Base-by-base conservation (phyloP, 2,888 invertebrate genomes). In the Pseudococcus jackbeardsleyi region DNA sequence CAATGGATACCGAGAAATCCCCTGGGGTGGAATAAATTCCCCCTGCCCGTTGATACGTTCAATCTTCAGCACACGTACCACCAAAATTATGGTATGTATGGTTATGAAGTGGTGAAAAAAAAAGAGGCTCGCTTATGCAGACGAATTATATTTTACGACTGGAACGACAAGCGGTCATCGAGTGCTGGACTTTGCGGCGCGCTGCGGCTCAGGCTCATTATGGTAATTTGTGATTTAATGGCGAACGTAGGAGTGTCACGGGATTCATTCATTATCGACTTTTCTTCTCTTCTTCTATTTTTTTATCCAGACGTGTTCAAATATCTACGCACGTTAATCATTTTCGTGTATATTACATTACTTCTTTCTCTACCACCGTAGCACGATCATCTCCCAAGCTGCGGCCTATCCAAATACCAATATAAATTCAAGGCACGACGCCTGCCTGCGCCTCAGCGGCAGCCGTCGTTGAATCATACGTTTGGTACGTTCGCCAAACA, bases 151-250 rank as follows among this genome's bases (percentile, higher is more conserved):
- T 59, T 59, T 59, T 59, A 59, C 59, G 59, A 59, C 59, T 59
- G 7, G 59, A 11, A 59, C 59, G 59, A 59, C 68, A 26, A 72
- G 68, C 68, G 68, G 68, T 72, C 68, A 33, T 72, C 68, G 26
- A 72, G 68, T 33, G n/a, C n/a, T 33, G 26, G 68, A 12, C 33
- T 72, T 72, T 72, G 22, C 68, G 6, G 12, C 68, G 12, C 68
- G 26, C 26, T 33, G 26, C 26, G 26, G 26, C 26, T 33, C 26
- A 33, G 33, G 33, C 68, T 72, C 68, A 72, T 72, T 72, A 72
- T 72, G 68, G 68, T 72, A 72, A 72, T 72, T 72, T 72, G 26
- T 72, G 68, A 72, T 72, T 72, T 72, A 72, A 72, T 72, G 68
- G 33, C 68, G 26, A 33, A 72, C 33, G 68, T 72, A 72, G 68